Evolutionary conservation across 2,113 vertebrate species (phyloP), one percentile per base, ranked within the genome.

Genomic region (Oplegnathus fasciatus): DNA sequence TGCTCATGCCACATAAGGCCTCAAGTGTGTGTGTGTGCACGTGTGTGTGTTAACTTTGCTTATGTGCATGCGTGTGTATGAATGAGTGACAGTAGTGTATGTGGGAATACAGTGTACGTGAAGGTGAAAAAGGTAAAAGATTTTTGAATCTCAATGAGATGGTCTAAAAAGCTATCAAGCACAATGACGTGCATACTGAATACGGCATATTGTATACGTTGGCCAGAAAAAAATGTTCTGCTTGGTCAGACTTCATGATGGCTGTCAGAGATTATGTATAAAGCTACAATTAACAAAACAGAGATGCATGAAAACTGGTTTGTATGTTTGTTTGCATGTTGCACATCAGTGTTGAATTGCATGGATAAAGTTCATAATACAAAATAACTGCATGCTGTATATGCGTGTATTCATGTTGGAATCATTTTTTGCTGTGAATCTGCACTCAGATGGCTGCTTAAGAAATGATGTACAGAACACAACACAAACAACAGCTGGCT

Each of bases 401-500:
- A 67, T 67, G 28, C 34, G 34, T 37, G 55, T 80, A 71, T 76
- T 85, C 42, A 75, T 57, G 22, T 78, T 44, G 58, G 65, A 67
- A 37, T 86, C 11, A 48, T 81, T 76, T 67, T 14, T 67, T 15
- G 37, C 58, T 69, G 50, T 44, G 54, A 64, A 62, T 78, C 58
- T 42, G 46, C 42, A 84, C 78, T 84, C 60, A 83, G 54, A 78
- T 26, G 68, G 54, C 84, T 73, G 75, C 80, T 78, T 44, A 69
- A 80, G 69, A 88, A 90, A 92, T 67, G 54, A 88, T 82, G 73
- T 75, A 83, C 52, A 30, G 62, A 80, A 84, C 30, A 70, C 46
- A 86, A 86, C 86, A 88, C 88, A 91, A 88, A 86, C 80, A 91
- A 90, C 90, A 92, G 87, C 89, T 94, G 90, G 86, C 88, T 88